Evolutionary conservation across 2,797 vertebrate species (phyloP).

Genomic region (Enteromius unitaeniatus): DNA sequence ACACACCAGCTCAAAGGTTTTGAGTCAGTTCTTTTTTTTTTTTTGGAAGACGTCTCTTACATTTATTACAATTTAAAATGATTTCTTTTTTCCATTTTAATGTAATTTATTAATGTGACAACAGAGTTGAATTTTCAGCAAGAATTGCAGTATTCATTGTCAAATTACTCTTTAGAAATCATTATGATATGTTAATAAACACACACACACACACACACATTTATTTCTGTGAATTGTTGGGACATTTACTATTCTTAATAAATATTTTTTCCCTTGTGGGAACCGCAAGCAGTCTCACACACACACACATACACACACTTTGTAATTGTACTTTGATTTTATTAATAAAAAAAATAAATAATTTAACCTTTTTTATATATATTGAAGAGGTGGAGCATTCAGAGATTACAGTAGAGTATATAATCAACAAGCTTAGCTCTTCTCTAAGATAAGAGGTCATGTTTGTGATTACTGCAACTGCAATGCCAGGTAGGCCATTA

Average conservation of each 20-base stretch:
- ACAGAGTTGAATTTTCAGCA: neutral
- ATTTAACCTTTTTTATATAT: too few relatives aligned
- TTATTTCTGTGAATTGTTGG: too few relatives aligned
- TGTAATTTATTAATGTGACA: neutral
- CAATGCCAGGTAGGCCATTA: constrained; percentile 1
- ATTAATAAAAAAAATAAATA: too few relatives aligned
- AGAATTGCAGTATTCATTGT: neutral
- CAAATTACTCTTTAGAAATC: neutral
- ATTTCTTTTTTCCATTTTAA: neutral
- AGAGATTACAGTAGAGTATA: neutral
- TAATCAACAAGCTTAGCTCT: constrained; percentile 5
- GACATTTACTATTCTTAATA: too few relatives aligned
- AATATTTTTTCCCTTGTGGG: too few relatives aligned
- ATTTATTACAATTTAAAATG: neutral
- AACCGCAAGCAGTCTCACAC: too few relatives aligned
- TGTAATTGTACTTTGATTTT: too few relatives aligned
- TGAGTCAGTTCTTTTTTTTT: neutral
- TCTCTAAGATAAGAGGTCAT: constrained; percentile 3
- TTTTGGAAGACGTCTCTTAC: neutral
- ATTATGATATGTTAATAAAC: neutral
- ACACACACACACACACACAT: too few relatives aligned
- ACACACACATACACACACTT: too few relatives aligned
- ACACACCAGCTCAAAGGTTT: neutral
- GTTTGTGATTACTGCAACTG: constrained; percentile 19
- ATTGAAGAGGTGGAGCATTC: neutral